phyloP scores from a whole-genome alignment of 2,888 invertebrate genomes.

The Plagodis dolabraria region DNA sequence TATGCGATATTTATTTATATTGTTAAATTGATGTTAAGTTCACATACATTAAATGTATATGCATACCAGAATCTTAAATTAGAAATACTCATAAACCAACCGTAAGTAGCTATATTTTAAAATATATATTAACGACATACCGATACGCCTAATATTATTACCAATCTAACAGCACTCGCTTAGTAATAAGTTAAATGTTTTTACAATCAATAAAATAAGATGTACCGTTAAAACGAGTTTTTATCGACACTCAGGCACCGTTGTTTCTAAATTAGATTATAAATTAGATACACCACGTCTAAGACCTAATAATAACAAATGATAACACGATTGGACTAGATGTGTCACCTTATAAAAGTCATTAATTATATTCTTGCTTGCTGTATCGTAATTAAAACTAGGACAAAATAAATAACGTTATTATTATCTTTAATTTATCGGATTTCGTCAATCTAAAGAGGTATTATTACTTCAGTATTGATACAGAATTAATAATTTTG shows the following conservation, averaged over 20 bases:
- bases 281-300: constrained; percentile 16
- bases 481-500: constrained; percentile 16
- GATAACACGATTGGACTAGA: constrained; percentile 21
- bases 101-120: neutral
- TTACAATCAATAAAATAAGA: constrained; percentile 10
- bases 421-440: constrained; percentile 8
- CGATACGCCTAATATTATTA: neutral
- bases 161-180: neutral
- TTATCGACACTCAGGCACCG: constrained; percentile 12
- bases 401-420: too few species aligned
- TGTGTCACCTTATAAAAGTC: constrained; percentile 24
- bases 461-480: constrained; percentile 28
- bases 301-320: constrained; percentile 16
- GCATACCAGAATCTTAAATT: too few species aligned
- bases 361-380: constrained; percentile 20
- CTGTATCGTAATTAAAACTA: neutral
- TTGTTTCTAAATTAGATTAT: constrained; percentile 27
- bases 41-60: too few species aligned
- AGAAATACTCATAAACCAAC: neutral
- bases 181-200: constrained; percentile 6
- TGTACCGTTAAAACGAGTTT: constrained; percentile 11
- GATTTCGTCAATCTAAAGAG: constrained; percentile 2
- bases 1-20: too few species aligned
- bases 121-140: constrained; percentile 1
- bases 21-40: too few species aligned